Evolutionary conservation across 2,888 invertebrate species (phyloP).

Genomic region (Leptopilina syphax): DNA sequence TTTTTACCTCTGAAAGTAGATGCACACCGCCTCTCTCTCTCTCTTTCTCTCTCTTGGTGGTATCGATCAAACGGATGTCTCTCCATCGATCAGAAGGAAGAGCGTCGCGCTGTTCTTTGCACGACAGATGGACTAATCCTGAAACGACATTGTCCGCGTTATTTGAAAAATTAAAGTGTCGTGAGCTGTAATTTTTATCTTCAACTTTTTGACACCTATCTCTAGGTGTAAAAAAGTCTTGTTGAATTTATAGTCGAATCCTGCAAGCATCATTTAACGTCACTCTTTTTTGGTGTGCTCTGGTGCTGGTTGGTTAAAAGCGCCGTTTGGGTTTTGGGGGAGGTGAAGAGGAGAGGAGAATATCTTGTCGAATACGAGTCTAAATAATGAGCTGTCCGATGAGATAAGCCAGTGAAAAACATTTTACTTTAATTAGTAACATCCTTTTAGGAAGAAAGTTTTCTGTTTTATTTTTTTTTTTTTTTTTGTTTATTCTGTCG

Average conservation of each 20-base stretch:
- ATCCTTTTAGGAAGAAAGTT: not conserved
- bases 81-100: conserved; percentile 26
- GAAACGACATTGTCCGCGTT: conserved; percentile 21
- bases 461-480: not conserved
- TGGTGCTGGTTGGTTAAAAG: not conserved
- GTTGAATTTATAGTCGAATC: conserved; percentile 29
- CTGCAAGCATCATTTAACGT: conserved; percentile 35
- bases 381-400: conserved; percentile 26
- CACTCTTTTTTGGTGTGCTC: not conserved
- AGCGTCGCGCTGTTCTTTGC: conserved; percentile 7
- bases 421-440: conserved; percentile 31
- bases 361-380: conserved; percentile 36
- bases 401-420: conserved; percentile 25
- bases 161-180: conserved; percentile 30
- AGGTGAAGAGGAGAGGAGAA: not conserved
- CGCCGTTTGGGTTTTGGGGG: not conserved
- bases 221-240: conserved; percentile 29
- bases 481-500: not conserved
- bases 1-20: not conserved
- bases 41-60: not conserved
- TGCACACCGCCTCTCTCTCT: not conserved
- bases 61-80: conserved; percentile 39
- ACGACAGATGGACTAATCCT: conserved; percentile 33
- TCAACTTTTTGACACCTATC: conserved; percentile 18
- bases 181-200: conserved; percentile 30